phyloP scores from a whole-genome alignment of 1,140 invertebrate species.

The Harpegnathos saltator region DNA sequence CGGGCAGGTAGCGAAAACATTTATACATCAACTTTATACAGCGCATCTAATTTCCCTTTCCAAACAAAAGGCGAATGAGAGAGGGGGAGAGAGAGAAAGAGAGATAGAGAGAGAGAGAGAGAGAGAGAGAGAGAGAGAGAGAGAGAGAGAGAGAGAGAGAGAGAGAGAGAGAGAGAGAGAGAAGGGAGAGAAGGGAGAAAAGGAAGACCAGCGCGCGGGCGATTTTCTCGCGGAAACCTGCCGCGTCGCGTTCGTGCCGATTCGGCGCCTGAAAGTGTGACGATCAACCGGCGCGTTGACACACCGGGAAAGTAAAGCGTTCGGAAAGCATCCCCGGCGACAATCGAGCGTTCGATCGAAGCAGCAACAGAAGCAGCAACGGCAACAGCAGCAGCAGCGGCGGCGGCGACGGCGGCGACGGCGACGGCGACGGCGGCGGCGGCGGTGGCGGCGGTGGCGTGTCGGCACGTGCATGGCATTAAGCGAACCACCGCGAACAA shows the following conservation, averaged over 20 bases:
- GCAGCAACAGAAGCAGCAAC: too few relatives aligned
- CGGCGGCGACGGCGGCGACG: too few relatives aligned
- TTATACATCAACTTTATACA: background rate
- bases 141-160: background rate
- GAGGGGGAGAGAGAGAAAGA: background rate
- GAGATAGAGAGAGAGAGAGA: too few relatives aligned
- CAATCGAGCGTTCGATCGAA: too few relatives aligned
- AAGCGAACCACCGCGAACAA: slow-evolving; percentile 50
- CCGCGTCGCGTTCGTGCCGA: background rate
- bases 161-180: background rate
- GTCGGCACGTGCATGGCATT: slow-evolving; percentile 45
- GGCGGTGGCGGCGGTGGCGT: background rate
- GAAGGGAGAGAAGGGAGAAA: too few relatives aligned
- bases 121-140: background rate
- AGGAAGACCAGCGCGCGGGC: background rate
- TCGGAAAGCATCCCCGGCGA: too few relatives aligned
- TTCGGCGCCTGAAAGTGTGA: slow-evolving; percentile 1
- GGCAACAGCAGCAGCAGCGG: too few relatives aligned
- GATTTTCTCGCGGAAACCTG: too few relatives aligned
- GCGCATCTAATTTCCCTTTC: background rate
- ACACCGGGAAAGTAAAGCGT: too few relatives aligned
- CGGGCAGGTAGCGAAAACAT: background rate
- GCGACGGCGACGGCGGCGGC: background rate
- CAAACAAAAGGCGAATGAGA: background rate
- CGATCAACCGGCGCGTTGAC: too few relatives aligned